Conservation (phyloP, 1,140 invertebrate genomes). For the Drosophila triauraria region DNA sequence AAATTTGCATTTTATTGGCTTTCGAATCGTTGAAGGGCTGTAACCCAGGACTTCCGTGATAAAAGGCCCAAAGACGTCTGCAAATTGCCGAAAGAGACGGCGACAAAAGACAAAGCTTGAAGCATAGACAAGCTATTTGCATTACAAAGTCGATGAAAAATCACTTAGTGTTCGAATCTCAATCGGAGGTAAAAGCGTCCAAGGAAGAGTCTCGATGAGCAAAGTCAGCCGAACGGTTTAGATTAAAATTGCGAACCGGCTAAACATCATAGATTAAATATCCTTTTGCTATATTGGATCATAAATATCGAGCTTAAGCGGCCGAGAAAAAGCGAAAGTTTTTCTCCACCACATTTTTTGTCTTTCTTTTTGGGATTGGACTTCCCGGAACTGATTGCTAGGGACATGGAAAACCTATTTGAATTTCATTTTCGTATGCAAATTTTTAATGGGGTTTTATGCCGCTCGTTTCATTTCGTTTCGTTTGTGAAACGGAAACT, state of each 20-base stretch:
- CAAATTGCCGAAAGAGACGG: not conserved
- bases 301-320: slow-evolving; percentile 33
- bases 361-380: slow-evolving; percentile 14
- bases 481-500: slow-evolving; percentile 73
- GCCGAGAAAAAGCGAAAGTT: slow-evolving; percentile 44
- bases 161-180: slow-evolving; percentile 60
- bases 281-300: slow-evolving; percentile 20
- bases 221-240: slow-evolving; percentile 33
- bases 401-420: slow-evolving; percentile 72
- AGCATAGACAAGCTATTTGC: slow-evolving; percentile 60
- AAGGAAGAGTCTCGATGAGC: slow-evolving; percentile 24
- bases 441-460: slow-evolving; percentile 80
- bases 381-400: slow-evolving; percentile 34
- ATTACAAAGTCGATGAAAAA: slow-evolving; percentile 80
- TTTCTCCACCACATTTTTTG: slow-evolving; percentile 22
- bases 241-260: slow-evolving; percentile 30
- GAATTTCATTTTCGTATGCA: slow-evolving; percentile 81
- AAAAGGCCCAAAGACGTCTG: slow-evolving; percentile 27
- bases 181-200: slow-evolving; percentile 35
- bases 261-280: slow-evolving; percentile 33
- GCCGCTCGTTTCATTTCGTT: slow-evolving; percentile 67
- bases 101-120: slow-evolving; percentile 8
- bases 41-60: slow-evolving; percentile 17
- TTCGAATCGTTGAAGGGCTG: slow-evolving; percentile 37
- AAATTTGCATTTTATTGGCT: slow-evolving; percentile 81